Evolutionary conservation across 2,797 vertebrate species (phyloP).

Genomic region (Microctenopoma stevenorrisi): DNA sequence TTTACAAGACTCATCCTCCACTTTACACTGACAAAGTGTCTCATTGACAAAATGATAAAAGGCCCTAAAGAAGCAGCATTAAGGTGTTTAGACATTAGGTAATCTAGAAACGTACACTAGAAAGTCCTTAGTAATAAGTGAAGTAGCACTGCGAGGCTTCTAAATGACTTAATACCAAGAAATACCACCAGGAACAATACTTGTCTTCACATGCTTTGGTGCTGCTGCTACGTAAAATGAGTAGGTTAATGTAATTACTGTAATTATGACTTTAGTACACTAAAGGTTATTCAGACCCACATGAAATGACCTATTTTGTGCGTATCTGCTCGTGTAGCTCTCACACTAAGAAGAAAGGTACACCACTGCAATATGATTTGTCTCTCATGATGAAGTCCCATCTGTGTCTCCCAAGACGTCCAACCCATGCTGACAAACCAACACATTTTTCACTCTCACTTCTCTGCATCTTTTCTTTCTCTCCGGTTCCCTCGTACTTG

Average conservation of each 20-base stretch:
- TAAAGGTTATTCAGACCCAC: neutral
- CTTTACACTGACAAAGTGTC: neutral
- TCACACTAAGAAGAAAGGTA: slow-evolving; percentile 40
- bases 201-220: neutral
- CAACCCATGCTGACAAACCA: slow-evolving; percentile 76
- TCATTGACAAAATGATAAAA: neutral
- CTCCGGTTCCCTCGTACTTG: slow-evolving; percentile 45
- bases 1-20: slow-evolving; percentile 25
- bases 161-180: neutral
- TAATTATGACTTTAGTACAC: slow-evolving; percentile 12
- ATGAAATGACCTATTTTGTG: neutral
- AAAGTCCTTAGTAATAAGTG: neutral
- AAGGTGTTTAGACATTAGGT: neutral
- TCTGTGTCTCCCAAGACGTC: slow-evolving; percentile 70
- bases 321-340: neutral
- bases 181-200: neutral
- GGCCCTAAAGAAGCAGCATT: neutral
- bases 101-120: neutral
- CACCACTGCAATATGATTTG: slow-evolving; percentile 71
- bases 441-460: slow-evolving; percentile 77
- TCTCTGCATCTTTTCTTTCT: slow-evolving; percentile 27
- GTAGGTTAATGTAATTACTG: slow-evolving; percentile 27
- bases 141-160: neutral
- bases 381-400: slow-evolving; percentile 79
- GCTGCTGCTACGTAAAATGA: neutral